These are phyloP conservation scores for Allobates femoralis DNA, from an alignment of 2,797 vertebrate genomes.

Conservation along the genomic window DNA sequence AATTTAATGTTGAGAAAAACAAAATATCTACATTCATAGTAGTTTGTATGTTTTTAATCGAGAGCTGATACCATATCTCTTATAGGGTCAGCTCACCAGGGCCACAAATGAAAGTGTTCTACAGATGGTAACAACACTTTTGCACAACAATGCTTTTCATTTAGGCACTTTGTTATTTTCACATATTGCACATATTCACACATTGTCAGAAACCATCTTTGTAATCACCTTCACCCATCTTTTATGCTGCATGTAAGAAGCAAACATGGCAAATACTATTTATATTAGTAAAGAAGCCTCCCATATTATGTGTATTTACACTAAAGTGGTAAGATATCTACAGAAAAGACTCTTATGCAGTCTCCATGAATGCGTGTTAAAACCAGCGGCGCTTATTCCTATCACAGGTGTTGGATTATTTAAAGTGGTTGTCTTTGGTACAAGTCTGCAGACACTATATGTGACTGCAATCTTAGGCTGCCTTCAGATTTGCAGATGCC, in stretches of 20 bases:
- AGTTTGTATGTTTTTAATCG: not conserved
- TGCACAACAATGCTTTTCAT: not conserved
- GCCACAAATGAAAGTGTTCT: constrained; percentile 6
- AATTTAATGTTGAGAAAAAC: not conserved
- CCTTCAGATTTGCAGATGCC: no score
- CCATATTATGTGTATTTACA: not conserved
- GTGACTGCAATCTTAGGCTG: no score
- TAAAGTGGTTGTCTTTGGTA: no score
- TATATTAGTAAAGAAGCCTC: not conserved
- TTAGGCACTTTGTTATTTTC: not conserved
- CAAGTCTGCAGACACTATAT: no score
- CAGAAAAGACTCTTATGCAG: not conserved
- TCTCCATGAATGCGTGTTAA: not conserved
- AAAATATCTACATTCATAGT: not conserved
- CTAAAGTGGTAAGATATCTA: not conserved
- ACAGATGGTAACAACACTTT: constrained; percentile 24
- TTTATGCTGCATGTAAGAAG: not conserved
- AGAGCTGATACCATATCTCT: not conserved
- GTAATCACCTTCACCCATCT: not conserved
- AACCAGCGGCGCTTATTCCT: not conserved
- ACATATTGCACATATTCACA: not conserved
- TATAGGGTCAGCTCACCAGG: constrained; percentile 2
- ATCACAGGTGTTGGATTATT: not conserved
- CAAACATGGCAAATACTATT: not conserved
- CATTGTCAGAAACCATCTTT: not conserved